Evolutionary conservation across 2,888 invertebrate species (phyloP).

Genomic region (Lithophane ornitopus): DNA sequence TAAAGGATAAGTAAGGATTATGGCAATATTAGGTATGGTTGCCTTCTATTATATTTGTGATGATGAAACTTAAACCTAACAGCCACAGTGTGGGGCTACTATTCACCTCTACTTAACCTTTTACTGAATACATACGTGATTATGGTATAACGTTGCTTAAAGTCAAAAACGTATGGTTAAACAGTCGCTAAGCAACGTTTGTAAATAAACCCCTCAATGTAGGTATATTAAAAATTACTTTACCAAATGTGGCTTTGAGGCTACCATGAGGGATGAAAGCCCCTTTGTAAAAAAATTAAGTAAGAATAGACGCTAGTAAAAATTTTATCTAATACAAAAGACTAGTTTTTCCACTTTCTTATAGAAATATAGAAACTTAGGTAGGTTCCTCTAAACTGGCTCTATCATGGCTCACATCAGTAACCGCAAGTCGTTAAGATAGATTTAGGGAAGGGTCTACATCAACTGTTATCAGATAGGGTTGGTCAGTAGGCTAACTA

Average conservation of each 20-base stretch:
- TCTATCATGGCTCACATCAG: not conserved
- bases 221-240: no score
- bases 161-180: no score
- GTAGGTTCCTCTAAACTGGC: not conserved
- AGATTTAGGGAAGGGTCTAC: constrained; percentile 8
- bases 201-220: no score
- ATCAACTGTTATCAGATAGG: constrained; percentile 16
- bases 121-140: not conserved
- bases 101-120: no score
- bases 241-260: not conserved
- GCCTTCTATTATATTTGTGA: not conserved
- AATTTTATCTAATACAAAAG: not conserved
- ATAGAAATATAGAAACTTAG: not conserved
- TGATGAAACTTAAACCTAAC: not conserved
- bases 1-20: no score
- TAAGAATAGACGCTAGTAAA: not conserved
- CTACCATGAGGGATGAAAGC: not conserved
- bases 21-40: not conserved
- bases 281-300: not conserved
- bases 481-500: not conserved
- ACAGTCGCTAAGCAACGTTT: no score
- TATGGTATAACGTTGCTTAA: no score
- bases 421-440: constrained; percentile 16
- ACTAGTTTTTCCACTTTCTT: not conserved
- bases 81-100: no score